Conservation (phyloP, 2,888 invertebrate species). For the Bombyx huttoni region DNA sequence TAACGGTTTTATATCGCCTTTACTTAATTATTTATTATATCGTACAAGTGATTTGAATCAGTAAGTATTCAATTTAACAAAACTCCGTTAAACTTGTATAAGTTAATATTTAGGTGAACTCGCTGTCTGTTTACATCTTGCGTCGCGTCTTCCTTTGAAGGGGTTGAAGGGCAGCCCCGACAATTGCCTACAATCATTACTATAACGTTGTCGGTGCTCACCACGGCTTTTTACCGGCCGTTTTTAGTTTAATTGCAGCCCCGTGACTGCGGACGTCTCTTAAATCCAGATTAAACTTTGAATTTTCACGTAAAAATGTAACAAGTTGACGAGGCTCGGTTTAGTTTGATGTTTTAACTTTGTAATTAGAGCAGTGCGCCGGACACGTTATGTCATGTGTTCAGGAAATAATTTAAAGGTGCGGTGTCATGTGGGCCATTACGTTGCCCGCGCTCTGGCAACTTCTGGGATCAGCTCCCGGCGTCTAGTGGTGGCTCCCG, state of each 20-base stretch:
- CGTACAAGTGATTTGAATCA: no score
- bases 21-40: no score
- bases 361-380: not conserved
- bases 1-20: no score
- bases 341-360: conserved; percentile 1
- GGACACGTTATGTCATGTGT: not conserved
- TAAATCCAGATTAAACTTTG: not conserved
- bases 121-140: conserved; percentile 15
- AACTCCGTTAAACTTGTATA: no score
- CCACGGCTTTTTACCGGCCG: conserved; percentile 62
- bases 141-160: conserved; percentile 40
- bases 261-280: conserved; percentile 21
- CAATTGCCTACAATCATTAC: conserved; percentile 70
- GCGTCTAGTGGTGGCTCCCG: no score
- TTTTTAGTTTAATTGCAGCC: conserved; percentile 65
- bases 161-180: conserved; percentile 53
- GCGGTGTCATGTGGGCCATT: no score
- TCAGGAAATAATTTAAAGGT: not conserved
- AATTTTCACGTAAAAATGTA: not conserved
- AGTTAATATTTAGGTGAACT: no score
- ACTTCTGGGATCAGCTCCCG: no score
- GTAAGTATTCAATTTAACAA: no score
- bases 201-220: conserved; percentile 57
- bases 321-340: not conserved
- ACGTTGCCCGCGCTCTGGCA: no score